A percentile compares a stretch with the other conserved stretches of the same genome.
phyloP scores from a whole-genome alignment of 2,113 vertebrate species.

The Corvus moneduloides region DNA sequence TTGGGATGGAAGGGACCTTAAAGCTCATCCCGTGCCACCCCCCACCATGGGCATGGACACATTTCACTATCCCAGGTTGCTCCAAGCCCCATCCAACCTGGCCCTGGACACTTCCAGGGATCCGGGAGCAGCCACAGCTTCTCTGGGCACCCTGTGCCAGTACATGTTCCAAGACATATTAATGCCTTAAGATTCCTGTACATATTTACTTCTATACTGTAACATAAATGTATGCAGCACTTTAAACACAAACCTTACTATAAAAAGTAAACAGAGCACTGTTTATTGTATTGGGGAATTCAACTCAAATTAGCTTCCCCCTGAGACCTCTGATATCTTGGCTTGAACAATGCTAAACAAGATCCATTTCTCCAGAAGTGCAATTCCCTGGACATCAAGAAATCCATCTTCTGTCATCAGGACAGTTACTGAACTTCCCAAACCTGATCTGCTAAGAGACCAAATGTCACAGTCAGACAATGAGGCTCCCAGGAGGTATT shows the following conservation, averaged over 20 bases:
- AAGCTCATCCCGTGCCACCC: not conserved
- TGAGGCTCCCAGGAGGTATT: not conserved
- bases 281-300: not conserved
- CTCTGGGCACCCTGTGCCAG: not conserved
- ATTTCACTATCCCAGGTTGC: rapidly evolving
- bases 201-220: not conserved
- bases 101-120: not conserved
- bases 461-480: not conserved
- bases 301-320: not conserved
- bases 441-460: not conserved
- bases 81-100: rapidly evolving
- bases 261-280: not conserved
- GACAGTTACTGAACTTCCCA: not conserved
- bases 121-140: not conserved
- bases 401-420: not conserved
- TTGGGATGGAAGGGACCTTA: rapidly evolving
- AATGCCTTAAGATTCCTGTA: not conserved
- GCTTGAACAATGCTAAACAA: not conserved
- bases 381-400: not conserved
- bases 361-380: not conserved
- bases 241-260: not conserved
- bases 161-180: too few species aligned
- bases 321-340: not conserved
- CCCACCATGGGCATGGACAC: not conserved
- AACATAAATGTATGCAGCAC: not conserved